Evolutionary conservation across 92 coral and sea anemone genomes (phyloP), one percentile per base, ranked within the genome.

Genomic region (Hydrozoanthus gracilis): DNA sequence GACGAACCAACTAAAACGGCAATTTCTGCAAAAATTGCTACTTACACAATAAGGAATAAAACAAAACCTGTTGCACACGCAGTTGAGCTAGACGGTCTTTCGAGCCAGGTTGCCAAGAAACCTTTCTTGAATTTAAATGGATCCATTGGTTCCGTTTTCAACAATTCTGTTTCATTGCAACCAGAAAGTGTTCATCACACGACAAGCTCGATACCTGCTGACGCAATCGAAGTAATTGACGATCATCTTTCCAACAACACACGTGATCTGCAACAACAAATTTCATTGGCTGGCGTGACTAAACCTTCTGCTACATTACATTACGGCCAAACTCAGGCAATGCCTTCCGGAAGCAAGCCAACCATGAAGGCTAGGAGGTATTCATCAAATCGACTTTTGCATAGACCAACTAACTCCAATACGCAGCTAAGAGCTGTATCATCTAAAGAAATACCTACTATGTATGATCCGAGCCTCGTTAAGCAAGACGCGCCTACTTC

Each of bases 221-320:
- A 80, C 9, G 47, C 60, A 7, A 46, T 67, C 18, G 85, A 65
- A 48, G 51, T 80, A 51, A 62, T 80, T 64, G 74, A 66, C 17
- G 73, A 80, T 49, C 27, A 50, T 48, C 9, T 45, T 10, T 4
- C 16, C 45, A 58, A 56, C 39, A 7, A 7, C 48, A 14, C 69
- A 39, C n/a, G 66, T 2, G 39, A 12, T 7, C 9, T 16, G 2
- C 11, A 11, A 51, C 50, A 64, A 18, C 85, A 18, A 47, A 7
- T 8, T 6, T 65, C 69, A 51, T 1, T 8, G 14, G 11, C 66
- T 51, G 44, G 12, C 47, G 8, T 5, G 17, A 20, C 56, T 18
- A 47, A 44, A 20, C 44, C 10, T 66, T n/a, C 71, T 60, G 46
- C 18, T 4, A 6, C 69, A 77, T 44, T 68, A 20, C 54, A 39